Percentiles rank a stretch among this genome's conserved stretches.
These are phyloP conservation scores for Ormia ochracea DNA, from an alignment of 2,888 invertebrate species.

Conservation along the genomic window DNA sequence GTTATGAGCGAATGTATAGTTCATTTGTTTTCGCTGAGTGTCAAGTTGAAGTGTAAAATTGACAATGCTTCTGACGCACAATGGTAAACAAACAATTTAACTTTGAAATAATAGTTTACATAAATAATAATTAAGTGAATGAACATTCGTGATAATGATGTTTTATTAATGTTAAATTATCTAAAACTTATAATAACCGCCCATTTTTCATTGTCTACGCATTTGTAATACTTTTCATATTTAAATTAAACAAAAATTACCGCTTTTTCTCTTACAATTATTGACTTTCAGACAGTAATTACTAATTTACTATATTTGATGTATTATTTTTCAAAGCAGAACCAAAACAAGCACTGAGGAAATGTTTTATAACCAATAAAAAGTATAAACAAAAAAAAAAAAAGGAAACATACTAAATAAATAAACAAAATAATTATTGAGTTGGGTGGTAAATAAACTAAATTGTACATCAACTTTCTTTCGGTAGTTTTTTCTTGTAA, in stretches of 20 bases:
- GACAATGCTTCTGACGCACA: conserved; percentile 7
- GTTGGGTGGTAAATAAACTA: not conserved
- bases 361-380: conserved; percentile 31
- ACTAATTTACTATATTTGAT: not conserved
- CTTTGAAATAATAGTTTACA: not conserved
- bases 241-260: conserved; percentile 30
- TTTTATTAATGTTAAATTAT: not conserved
- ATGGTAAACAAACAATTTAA: not conserved
- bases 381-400: not conserved
- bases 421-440: conserved; percentile 8
- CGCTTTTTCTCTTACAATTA: conserved; percentile 16
- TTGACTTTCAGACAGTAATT: not conserved
- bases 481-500: not conserved
- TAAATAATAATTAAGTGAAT: conserved; percentile 1
- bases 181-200: not conserved
- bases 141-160: not conserved
- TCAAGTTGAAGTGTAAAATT: conserved; percentile 22
- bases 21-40: conserved; percentile 3
- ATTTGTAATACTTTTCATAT: not conserved
- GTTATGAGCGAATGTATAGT: not conserved
- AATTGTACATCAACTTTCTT: not conserved
- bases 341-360: not conserved
- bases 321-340: not conserved
- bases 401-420: no score
- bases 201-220: not conserved